Evolutionary conservation across 2,113 vertebrate genomes (phyloP), one percentile per base, ranked within the genome.

Genomic region (Trematocara zebra): DNA sequence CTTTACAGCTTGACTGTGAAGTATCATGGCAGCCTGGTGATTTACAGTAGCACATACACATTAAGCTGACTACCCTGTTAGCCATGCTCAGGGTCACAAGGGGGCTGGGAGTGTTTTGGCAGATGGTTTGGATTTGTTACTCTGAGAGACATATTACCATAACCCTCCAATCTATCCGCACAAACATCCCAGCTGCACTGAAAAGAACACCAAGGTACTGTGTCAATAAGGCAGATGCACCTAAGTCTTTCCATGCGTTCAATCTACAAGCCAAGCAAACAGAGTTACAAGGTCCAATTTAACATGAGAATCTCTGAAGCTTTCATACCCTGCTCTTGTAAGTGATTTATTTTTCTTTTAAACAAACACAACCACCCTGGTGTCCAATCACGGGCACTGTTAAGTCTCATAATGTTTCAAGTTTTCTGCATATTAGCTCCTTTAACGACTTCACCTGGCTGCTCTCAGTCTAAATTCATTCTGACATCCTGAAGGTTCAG

Each of bases 101-200:
- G 78, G 86, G 93, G 93, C 88, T 92, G 88, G 83, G 80, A 82
- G 85, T 94, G 90, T 94, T 91, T 87, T 92, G 89, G 94, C 96
- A 96, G 96, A 94, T 96, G 95, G 91, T 95, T 94, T 90, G 91
- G 83, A 95, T 96, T 96, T 95, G 91, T 92, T 88, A 88, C 89
- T 89, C 78, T n/a, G 86, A 87, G 87, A 93, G 85, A 87, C 83
- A 93, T 92, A 94, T 94, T 91, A 91, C 82, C 82, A 93, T 92
- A 91, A 89, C 44, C 88, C 85, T 92, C 88, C 85, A 84, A 85
- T 86, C 82, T 90, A 92, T 90, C 85, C 81, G 92, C 84, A 95
- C 91, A 95, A 94, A 94, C 86, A 91, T 80, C 74, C 53, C 84
- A 84, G 64, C 53, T 84, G 89, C 37, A 85, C 37, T 20, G 81